Percentiles rank a stretch among this genome's conserved stretches.
Conservation (phyloP, 2,888 invertebrate genomes). For the Rhamnusium bicolor region DNA sequence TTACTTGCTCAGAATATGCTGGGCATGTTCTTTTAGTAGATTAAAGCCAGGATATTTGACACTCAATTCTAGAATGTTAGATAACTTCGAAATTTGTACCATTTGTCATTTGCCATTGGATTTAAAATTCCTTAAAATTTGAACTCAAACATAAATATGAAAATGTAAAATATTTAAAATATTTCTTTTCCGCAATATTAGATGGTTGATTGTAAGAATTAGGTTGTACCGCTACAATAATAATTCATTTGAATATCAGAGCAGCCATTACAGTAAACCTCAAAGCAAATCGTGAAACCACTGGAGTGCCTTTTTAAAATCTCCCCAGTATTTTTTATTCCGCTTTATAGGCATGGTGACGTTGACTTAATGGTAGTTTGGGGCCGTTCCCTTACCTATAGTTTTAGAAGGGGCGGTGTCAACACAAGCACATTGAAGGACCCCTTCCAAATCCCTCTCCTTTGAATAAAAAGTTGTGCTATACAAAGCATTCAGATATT, state of each 20-base stretch:
- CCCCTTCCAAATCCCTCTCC: constrained; percentile 46
- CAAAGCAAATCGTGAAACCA: constrained; percentile 47
- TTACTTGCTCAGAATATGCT: no score
- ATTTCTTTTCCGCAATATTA: not conserved
- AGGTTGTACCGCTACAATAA: constrained; percentile 7
- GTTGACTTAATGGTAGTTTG: constrained; percentile 63
- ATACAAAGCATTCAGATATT: constrained; percentile 64
- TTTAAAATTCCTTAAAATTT: not conserved
- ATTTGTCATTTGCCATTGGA: no score
- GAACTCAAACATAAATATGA: not conserved
- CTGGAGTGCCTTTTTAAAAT: constrained; percentile 42
- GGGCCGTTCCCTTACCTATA: constrained; percentile 62
- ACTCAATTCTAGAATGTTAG: no score
- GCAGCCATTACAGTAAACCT: constrained; percentile 46
- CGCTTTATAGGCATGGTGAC: constrained; percentile 59
- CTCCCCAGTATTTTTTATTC: constrained; percentile 46
- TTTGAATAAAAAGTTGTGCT: constrained; percentile 50
- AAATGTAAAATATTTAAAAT: not conserved
- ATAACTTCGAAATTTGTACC: no score
- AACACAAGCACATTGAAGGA: constrained; percentile 53
- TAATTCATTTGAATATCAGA: constrained; percentile 25
- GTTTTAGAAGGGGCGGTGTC: constrained; percentile 63
- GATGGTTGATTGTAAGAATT: constrained; percentile 11
- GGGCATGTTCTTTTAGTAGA: no score
- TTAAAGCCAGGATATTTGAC: no score